phyloP scores from a whole-genome alignment of 2,888 invertebrate genomes.

The Eupeodes luniger region DNA sequence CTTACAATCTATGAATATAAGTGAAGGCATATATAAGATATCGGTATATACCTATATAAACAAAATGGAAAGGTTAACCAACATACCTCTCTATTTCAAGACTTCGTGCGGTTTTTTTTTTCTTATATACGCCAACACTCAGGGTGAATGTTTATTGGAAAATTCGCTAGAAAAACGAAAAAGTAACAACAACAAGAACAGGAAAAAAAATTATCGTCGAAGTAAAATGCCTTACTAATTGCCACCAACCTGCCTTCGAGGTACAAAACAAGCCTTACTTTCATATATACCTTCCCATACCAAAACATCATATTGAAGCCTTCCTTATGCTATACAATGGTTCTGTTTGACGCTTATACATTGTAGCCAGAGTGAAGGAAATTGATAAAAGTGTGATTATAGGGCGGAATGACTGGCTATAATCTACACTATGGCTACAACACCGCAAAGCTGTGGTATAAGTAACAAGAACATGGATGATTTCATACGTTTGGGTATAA shows the following conservation, averaged over 20 bases:
- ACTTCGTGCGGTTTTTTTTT: conserved; percentile 12
- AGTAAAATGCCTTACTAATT: conserved; percentile 68
- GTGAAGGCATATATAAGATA: background rate
- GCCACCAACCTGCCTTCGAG: conserved; percentile 62
- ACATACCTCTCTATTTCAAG: conserved; percentile 11
- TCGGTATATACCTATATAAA: background rate
- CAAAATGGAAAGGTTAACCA: conserved; percentile 61
- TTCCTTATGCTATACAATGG: background rate
- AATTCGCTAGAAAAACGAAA: conserved; percentile 39
- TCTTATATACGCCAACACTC: background rate
- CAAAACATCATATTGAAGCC: background rate
- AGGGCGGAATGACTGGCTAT: conserved; percentile 61
- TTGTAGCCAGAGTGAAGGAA: conserved; percentile 55
- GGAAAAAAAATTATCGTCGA: conserved; percentile 46
- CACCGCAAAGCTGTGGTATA: background rate
- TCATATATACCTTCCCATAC: background rate
- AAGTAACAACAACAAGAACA: background rate
- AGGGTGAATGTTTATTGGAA: conserved; percentile 70
- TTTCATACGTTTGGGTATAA: background rate
- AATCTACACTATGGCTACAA: background rate
- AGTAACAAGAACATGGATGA: background rate
- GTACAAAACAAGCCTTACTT: conserved; percentile 41
- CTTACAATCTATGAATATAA: no score
- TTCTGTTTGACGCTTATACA: conserved; percentile 40
- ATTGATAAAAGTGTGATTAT: conserved; percentile 75